Evolutionary conservation across 1,140 invertebrate genomes (phyloP), one percentile per base, ranked within the genome.

Genomic region (Drosophila virilis): DNA sequence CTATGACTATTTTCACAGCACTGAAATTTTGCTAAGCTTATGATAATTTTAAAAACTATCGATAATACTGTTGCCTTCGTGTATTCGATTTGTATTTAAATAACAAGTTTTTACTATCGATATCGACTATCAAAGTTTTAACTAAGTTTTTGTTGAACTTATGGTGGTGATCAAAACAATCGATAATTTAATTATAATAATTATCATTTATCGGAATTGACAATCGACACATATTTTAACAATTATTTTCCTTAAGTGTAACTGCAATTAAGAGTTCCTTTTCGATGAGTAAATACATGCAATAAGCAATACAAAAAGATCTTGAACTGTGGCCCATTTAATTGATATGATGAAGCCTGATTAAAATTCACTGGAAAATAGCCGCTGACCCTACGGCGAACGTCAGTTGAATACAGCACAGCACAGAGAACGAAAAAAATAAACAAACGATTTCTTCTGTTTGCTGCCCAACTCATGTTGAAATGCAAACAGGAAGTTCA

Each of bases 401-500:
- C 13, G 32, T 13, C 51, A 54, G 52, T 48, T 17, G 15, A 52
- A 61, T 60, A 38, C 8, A 57, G 13, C 13, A 33, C 35, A 59
- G 40, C 22, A 28, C 22, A 58, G 32, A 70, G 28, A 72, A 78
- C 22, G 22, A 71, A 22, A 58, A 35, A 67, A 55, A 45, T 60
- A 52, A 52, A 40, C 64, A 73, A 72, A 52, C 58, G 42, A 62
- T 69, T 61, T 62, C 51, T 45, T 69, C 58, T 28, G 45, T 74
- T 74, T 55, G 51, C 40, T 61, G 59, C n/a, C 15, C 50, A 42
- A 46, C 17, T 71, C 48, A 50, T 55, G 60, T 60, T 65, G 61
- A 72, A 72, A 77, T 64, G 52, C 77, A 78, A 88, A 75, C 83
- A 86, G 83, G 83, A 86, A 86, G 83, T 86, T 79, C 66, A 75